phyloP scores from a whole-genome alignment of 2,797 vertebrate genomes.

The Myioborus melanocephalus region DNA sequence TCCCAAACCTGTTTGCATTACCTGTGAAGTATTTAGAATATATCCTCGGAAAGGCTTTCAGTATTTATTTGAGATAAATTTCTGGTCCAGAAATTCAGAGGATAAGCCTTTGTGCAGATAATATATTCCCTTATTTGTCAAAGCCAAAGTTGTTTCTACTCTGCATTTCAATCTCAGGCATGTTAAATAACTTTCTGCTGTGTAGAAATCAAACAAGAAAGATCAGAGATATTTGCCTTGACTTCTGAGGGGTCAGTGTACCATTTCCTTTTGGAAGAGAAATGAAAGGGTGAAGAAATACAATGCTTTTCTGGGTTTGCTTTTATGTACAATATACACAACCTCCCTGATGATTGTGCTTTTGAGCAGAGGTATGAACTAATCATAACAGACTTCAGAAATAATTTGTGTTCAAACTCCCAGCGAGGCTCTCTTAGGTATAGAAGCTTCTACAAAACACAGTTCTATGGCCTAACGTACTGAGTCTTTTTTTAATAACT shows the following conservation, averaged over 20 bases:
- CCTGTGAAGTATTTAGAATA: neutral
- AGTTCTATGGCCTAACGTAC: neutral
- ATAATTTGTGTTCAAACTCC: neutral
- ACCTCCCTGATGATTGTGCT: neutral
- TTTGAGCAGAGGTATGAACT: neutral
- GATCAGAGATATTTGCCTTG: slow-evolving; percentile 1
- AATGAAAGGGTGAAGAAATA: neutral
- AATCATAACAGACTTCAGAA: neutral
- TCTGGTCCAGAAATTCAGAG: neutral
- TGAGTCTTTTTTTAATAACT: neutral
- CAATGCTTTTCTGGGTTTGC: neutral
- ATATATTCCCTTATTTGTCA: neutral
- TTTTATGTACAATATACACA: neutral
- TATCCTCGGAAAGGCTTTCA: neutral
- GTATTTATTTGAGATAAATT: neutral
- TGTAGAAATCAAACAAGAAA: neutral
- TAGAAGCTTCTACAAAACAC: neutral
- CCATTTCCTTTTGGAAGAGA: neutral
- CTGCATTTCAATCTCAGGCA: neutral
- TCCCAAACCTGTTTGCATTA: neutral
- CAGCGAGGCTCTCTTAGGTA: neutral
- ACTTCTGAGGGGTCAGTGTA: neutral
- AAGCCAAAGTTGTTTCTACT: neutral
- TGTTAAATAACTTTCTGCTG: slow-evolving; percentile 13
- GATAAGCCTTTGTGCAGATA: neutral